Base-by-base conservation (phyloP, 1,140 invertebrate genomes). In the Paraescarpia echinospica region DNA sequence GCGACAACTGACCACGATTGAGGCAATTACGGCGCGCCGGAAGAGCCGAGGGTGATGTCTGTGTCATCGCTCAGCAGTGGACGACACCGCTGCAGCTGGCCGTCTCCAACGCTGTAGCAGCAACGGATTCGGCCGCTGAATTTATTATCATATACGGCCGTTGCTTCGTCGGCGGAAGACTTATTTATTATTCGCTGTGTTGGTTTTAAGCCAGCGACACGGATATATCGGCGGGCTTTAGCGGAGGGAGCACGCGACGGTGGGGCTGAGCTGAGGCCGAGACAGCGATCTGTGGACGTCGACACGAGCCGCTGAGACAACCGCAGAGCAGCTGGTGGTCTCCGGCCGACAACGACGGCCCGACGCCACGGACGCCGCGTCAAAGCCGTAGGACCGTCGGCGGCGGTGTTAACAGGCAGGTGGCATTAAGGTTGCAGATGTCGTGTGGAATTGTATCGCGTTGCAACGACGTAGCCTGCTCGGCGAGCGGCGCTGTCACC, bases 101-200 rank as follows among this genome's bases (percentile, higher is more conserved):
- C 59, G 59, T 27, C 59, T 77, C 9, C 59, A 18, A 12, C 59
- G 59, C 59, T 18, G 59, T 31, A 18, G 59, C 12, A 77, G 59
- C 59, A 18, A 77, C 59, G 12, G 59, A 6, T 14, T 77, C 59
- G 59, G n/a, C n/a, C 59, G 27, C 18, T 77, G 59, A 77, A 77
- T 77, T 77, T 77, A 77, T 77, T 77, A 77, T 77, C 59, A 77
- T 77, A 77, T 77, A 77, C 59, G 59, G 59, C 59, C 59, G 59
- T 77, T 77, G 59, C 18, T 18, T 77, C 27, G 59, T 77, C 59
- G 59, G 59, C 59, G 14, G 59, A 77, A 77, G 59, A 77, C 59
- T 77, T 77, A 77, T 77, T 77, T 77, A 77, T 77, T 77, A 77
- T 77, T 77, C 59, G 59, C 59, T 77, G 59, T 77, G 59, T 77